Conservation (phyloP, 2,797 vertebrate genomes). For the Cynopterus sphinx region DNA sequence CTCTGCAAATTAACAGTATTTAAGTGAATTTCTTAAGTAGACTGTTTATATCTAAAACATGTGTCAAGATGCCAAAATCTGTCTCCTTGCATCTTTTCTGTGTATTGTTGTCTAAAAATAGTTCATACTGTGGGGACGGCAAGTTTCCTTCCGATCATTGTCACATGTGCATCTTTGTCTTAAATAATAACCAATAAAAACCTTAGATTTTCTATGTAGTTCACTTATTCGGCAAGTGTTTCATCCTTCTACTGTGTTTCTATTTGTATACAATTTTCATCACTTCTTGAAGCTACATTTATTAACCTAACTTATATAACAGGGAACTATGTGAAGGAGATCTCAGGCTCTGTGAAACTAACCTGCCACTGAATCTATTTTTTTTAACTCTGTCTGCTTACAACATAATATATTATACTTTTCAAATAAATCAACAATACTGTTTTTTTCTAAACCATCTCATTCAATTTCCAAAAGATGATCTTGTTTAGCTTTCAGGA, state of each 20-base stretch:
- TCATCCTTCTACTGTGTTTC: background rate
- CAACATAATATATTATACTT: background rate
- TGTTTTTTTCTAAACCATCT: background rate
- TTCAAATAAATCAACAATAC: background rate
- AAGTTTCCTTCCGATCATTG: background rate
- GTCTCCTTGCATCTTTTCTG: background rate
- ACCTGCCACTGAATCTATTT: background rate
- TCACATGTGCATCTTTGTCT: background rate
- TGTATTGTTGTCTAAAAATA: background rate
- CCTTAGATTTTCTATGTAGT: background rate
- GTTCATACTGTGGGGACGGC: background rate
- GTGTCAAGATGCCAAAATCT: constrained; percentile 18
- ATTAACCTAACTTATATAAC: background rate
- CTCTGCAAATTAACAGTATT: background rate
- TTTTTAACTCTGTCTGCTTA: background rate
- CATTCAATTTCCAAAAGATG: constrained; percentile 6
- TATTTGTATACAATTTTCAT: background rate
- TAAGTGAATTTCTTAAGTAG: background rate
- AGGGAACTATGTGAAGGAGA: background rate
- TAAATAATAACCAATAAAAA: background rate
- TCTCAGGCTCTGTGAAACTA: background rate
- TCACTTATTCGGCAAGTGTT: background rate
- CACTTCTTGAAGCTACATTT: background rate
- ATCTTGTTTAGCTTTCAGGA: background rate
- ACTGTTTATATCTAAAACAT: background rate